Conservation (phyloP, 2,113 vertebrate genomes). For the Python bivittatus region DNA sequence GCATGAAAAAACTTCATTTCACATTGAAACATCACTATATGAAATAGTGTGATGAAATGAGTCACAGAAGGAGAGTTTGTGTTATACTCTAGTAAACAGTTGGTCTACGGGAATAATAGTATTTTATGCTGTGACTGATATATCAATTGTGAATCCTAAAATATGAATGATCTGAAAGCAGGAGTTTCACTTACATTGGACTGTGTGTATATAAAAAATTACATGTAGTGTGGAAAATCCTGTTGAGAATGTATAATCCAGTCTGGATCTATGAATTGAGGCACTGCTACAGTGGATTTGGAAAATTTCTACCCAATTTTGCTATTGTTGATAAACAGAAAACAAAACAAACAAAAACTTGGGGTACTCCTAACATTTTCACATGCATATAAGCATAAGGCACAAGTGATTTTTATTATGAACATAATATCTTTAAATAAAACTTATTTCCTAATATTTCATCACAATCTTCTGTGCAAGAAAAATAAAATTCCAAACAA, state of each 20-base stretch:
- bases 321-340: constrained; percentile 34
- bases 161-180: constrained; percentile 81
- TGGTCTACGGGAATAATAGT: constrained; percentile 82
- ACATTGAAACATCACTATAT: constrained; percentile 86
- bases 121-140: constrained; percentile 86
- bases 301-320: constrained; percentile 46
- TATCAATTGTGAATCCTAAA: constrained; percentile 84
- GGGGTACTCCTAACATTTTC: constrained; percentile 23
- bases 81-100: constrained; percentile 85
- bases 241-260: constrained; percentile 69
- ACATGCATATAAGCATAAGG: constrained; percentile 12
- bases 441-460: neutral
- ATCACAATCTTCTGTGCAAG: neutral
- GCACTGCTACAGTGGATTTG: constrained; percentile 42
- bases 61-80: constrained; percentile 83
- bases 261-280: constrained; percentile 66
- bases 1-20: constrained; percentile 91
- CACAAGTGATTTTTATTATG: neutral
- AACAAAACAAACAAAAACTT: too few relatives aligned
- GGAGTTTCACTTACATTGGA: constrained; percentile 77
- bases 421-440: neutral
- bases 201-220: constrained; percentile 77
- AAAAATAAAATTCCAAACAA: neutral
- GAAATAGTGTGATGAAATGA: constrained; percentile 88
- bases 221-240: constrained; percentile 68